phyloP scores from a whole-genome alignment of 2,797 vertebrate species.

The Thripadectes ignobilis region DNA sequence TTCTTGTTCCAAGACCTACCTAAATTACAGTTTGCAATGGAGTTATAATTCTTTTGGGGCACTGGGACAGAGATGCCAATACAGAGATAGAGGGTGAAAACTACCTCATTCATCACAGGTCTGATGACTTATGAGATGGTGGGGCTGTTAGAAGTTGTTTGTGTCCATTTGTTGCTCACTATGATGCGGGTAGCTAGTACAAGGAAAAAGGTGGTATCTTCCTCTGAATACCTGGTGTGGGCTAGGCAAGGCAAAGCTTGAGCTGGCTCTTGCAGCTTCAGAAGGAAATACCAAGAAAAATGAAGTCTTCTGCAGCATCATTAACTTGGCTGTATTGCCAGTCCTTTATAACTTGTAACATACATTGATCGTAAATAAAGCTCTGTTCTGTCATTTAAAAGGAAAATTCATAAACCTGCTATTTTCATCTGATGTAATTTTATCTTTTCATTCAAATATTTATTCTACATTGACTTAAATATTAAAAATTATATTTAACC shows the following conservation, averaged over 20 bases:
- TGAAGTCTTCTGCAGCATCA: neutral
- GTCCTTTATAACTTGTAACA: neutral
- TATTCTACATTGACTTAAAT: neutral
- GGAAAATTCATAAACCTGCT: neutral
- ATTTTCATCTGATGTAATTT: neutral
- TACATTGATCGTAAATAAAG: neutral
- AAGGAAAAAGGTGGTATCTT: neutral
- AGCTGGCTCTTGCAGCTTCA: neutral
- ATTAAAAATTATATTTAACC: neutral
- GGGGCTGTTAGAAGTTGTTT: neutral
- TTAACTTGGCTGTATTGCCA: neutral
- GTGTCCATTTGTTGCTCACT: neutral
- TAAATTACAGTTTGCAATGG: neutral
- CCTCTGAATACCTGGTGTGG: neutral
- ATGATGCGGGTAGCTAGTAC: neutral
- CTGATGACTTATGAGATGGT: neutral
- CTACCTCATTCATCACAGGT: neutral
- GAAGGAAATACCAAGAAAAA: neutral
- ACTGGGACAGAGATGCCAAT: neutral
- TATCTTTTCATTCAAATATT: neutral
- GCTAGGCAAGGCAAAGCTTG: neutral
- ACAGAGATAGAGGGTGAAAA: neutral
- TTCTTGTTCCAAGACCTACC: neutral
- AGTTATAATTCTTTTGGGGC: neutral
- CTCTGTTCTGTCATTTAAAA: neutral